Percentiles rank a stretch among this genome's conserved stretches.
These are phyloP conservation scores for Python bivittatus DNA, from an alignment of 2,113 vertebrate genomes.

Conservation along the genomic window DNA sequence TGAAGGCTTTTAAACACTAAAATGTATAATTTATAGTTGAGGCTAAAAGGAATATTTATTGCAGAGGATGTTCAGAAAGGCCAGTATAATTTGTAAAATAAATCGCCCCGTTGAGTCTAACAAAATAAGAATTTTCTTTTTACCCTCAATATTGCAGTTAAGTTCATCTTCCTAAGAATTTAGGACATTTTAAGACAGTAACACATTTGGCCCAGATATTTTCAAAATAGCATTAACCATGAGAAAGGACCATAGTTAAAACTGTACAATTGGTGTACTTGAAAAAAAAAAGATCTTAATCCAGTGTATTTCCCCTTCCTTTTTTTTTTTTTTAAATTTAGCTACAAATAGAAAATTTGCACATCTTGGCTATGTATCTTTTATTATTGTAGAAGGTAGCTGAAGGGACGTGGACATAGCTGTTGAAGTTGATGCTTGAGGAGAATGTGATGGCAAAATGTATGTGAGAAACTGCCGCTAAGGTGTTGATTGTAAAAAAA, in stretches of 20 bases:
- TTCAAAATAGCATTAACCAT: conserved; percentile 52
- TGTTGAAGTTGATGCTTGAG: conserved; percentile 74
- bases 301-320: conserved; percentile 55
- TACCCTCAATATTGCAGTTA: conserved; percentile 59
- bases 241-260: conserved; percentile 65
- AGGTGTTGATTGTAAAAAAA: conserved; percentile 84
- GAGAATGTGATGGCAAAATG: conserved; percentile 74
- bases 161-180: conserved; percentile 52
- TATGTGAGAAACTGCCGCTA: conserved; percentile 79
- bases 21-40: conserved; percentile 86
- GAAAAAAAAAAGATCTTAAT: conserved; percentile 67
- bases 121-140: conserved; percentile 47
- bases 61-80: conserved; percentile 78
- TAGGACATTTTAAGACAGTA: conserved; percentile 49
- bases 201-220: conserved; percentile 51
- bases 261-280: conserved; percentile 72
- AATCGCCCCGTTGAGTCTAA: conserved; percentile 60
- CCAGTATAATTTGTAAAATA: conserved; percentile 82
- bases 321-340: conserved; percentile 42
- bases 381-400: conserved; percentile 72
- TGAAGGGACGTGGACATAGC: conserved; percentile 71
- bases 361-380: conserved; percentile 76
- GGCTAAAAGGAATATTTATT: conserved; percentile 89
- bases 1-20: conserved; percentile 85
- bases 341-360: conserved; percentile 76